Base-by-base conservation (phyloP, 1,140 invertebrate species). In the Macrocentrus cingulum region DNA sequence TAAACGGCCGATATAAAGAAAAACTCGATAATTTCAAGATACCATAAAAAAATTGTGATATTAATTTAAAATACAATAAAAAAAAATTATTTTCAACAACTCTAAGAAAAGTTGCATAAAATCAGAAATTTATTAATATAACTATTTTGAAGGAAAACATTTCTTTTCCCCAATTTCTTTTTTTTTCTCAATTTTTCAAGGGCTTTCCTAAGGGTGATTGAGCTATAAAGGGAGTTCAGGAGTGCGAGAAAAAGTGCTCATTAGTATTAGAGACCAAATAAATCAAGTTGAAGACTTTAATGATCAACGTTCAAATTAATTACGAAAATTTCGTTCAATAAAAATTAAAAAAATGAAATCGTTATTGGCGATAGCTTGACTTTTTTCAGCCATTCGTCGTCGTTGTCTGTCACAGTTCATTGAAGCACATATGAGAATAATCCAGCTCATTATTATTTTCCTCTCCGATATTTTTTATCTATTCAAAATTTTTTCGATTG, bases 211-310 rank as follows among this genome's bases (percentile, higher is more conserved):
- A n/a, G n/a, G n/a, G n/a, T n/a, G n/a, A n/a, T n/a, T n/a, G n/a
- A n/a, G n/a, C n/a, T n/a, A n/a, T n/a, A n/a, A n/a, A n/a, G n/a
- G n/a, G n/a, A n/a, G n/a, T n/a, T 29, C 32, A 15, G 23, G 18
- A 42, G 11, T 44, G 41, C 19, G 23, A 55, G 29, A 39, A 19
- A 20, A 29, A 49, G 46, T 29, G 23, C n/a, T 11, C 16, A 49
- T 19, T 2, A 25, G 46, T 49, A 29, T 18, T 1, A 8, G 7
- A 53, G 25, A 4, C 23, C 5, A 16, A 11, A 18, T 4, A 42
- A 54, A 54, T 55, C 56, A 58, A n/a, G 57, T 59, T 66, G 65
- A 68, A 68, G 54, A 68, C 54, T 68, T 68, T 68, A 68, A 68
- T 63, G 66, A 66, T 45, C 50, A 52, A 36, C 54, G 25, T 19